Evolutionary conservation across 2,797 vertebrate genomes (phyloP).

Genomic region (Platalea minor): DNA sequence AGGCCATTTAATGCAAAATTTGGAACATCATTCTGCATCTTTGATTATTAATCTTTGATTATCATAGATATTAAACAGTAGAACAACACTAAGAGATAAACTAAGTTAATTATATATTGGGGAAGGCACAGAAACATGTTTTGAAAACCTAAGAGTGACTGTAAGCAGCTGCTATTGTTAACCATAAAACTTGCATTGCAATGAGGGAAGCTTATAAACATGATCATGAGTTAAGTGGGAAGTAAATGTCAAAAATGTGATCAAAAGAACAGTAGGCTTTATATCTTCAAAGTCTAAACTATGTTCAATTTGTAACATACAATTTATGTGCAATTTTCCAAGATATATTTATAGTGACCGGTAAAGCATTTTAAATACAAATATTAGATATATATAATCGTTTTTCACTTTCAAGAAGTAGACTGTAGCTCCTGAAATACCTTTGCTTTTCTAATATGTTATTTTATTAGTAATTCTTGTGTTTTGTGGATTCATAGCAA

Average conservation of each 20-base stretch:
- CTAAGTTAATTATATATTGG: background rate
- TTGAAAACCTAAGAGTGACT: background rate
- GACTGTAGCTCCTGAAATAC: background rate
- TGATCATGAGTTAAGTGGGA: background rate
- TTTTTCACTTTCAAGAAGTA: background rate
- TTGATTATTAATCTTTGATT: background rate
- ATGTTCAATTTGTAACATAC: background rate
- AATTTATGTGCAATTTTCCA: background rate
- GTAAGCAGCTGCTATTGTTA: background rate
- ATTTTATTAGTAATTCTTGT: background rate
- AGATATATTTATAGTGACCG: background rate
- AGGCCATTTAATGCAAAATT: background rate
- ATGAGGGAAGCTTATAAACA: background rate
- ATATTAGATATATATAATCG: background rate
- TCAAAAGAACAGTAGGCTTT: background rate
- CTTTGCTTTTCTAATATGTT: background rate
- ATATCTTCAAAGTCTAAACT: background rate
- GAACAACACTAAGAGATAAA: background rate
- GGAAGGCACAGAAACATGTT: background rate
- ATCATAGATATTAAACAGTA: background rate
- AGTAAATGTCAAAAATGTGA: background rate
- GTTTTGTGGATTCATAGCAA: background rate
- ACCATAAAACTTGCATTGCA: background rate
- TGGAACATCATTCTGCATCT: background rate
- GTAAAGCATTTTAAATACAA: background rate